These are phyloP conservation scores for Connochaetes taurinus DNA, from an alignment of 2,113 vertebrate species.

Conservation along the genomic window DNA sequence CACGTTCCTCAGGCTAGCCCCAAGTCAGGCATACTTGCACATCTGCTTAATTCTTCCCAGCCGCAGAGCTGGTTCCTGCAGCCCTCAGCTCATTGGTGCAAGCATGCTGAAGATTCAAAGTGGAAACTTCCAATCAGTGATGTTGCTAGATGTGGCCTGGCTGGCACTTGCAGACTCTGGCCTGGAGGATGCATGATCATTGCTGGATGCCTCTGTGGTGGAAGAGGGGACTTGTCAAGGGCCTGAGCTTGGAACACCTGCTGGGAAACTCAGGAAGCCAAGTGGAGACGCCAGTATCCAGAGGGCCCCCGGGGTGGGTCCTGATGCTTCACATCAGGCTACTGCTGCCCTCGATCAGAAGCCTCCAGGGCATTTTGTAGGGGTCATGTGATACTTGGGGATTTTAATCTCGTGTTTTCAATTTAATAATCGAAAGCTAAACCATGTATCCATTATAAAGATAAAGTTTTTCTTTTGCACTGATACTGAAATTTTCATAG, in stretches of 20 bases:
- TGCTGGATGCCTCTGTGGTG: neutral
- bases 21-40: slow-evolving; percentile 48
- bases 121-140: neutral
- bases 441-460: neutral
- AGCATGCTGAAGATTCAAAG: neutral
- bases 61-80: neutral
- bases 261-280: neutral
- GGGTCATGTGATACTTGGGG: rapidly evolving
- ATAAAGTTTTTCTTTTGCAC: neutral
- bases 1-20: slow-evolving; percentile 57
- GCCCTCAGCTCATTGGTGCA: neutral
- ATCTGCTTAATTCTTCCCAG: slow-evolving; percentile 31
- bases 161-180: neutral
- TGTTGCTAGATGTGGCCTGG: neutral
- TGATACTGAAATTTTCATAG: neutral
- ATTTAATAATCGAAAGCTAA: neutral
- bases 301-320: neutral
- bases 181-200: neutral
- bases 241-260: neutral
- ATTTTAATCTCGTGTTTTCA: neutral
- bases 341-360: rapidly evolving
- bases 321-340: neutral
- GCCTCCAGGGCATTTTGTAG: neutral
- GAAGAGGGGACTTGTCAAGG: neutral
- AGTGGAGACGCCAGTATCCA: neutral